Base-by-base conservation (phyloP, 2,113 vertebrate species). In the Panthera leo region DNA sequence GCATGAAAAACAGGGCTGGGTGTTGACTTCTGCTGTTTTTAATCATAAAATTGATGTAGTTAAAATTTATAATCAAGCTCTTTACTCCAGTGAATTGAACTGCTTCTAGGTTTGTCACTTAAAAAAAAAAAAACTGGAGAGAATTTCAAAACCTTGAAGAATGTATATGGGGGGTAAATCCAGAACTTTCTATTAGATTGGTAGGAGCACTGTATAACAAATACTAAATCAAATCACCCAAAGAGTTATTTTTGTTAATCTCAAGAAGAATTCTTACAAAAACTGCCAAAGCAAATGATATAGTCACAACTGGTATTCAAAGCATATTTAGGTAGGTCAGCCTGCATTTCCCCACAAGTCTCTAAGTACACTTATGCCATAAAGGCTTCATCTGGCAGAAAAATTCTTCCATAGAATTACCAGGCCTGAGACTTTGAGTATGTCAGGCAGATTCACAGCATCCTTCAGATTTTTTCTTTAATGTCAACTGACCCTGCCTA, bases 61-160 rank as follows among this genome's bases (percentile, higher is more conserved):
- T 79, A 76, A 85, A 78, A 78, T 89, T 76, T 71, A 90, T 58
- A 90, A 61, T 90, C 55, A 61, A 63, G 36, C 31, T 89, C 39
- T 95, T 92, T 67, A 84, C 34, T 25, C 45, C 13, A 51, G 7
- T 86, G 31, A 95, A 27, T 23, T 95, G 61, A 91, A 93, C 39
- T 91, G 21, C 14, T 93, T 86, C 67, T 87, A 68, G 39, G 23
- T 78, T 85, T 92, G 16, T 91, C 31, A 71, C 76, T 85, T 55
- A 53, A 95, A 45, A 86, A 58, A 79, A 39, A n/a, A 67, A 89
- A 48, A 65, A 14, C 58, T 61, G 23, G 29, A 29, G 5, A 87
- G 58, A 79, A 91, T 82, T 92, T 58, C 18, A 93, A 95, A 95
- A 90, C 19, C 79, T 79, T 78, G 4, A 70, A 76, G 9, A 94